Conservation (phyloP, 2,113 vertebrate genomes). For the Pelecanoides urinatrix region DNA sequence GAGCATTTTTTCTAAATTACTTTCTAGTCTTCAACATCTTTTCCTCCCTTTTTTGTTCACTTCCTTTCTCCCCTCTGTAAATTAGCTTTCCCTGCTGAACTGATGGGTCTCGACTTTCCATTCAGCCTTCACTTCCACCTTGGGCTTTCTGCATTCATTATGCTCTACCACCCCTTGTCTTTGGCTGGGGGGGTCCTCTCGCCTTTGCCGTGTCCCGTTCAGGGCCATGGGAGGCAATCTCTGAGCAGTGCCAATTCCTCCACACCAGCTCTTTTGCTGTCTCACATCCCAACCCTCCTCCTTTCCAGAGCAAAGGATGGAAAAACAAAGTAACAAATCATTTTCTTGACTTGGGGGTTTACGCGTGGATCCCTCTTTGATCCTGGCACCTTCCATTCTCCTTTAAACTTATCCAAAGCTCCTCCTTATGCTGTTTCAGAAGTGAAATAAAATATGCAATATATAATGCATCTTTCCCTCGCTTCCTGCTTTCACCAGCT, state of each 20-base stretch:
- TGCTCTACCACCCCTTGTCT: background rate
- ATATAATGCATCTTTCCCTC: background rate
- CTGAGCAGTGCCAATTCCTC: background rate
- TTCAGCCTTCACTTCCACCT: background rate
- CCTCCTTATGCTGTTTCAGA: background rate
- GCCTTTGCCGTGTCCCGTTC: rapidly evolving
- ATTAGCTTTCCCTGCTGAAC: background rate
- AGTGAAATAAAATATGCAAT: background rate
- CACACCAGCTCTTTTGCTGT: background rate
- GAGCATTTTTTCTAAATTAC: background rate
- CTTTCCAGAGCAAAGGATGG: background rate
- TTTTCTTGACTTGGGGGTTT: background rate
- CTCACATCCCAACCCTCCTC: background rate
- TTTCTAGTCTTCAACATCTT: background rate
- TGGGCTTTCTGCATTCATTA: background rate
- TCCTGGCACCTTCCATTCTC: background rate
- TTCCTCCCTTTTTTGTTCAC: background rate
- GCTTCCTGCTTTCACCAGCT: background rate
- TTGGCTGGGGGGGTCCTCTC: background rate
- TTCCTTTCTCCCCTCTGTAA: background rate
- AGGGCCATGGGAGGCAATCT: background rate
- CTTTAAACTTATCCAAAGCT: background rate
- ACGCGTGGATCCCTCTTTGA: background rate
- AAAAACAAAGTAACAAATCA: background rate
- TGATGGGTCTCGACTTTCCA: rapidly evolving